Base-by-base conservation (phyloP, 2,888 invertebrate species). In the Stenodera caucasica region DNA sequence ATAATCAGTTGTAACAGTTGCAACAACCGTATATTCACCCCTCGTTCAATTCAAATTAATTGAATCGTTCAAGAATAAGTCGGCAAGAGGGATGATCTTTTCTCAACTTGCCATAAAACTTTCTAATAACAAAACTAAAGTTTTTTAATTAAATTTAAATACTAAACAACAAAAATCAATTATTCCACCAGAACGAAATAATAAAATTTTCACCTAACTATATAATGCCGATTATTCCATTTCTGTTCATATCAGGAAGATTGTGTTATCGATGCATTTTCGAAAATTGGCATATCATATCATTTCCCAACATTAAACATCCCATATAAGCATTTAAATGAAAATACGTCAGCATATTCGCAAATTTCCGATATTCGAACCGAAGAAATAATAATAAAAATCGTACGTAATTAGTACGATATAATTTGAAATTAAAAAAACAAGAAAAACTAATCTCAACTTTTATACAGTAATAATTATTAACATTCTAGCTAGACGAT, bases 61-160 rank as follows among this genome's bases (percentile, higher is more conserved):
- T 63, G 63, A 63, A 60, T 55, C 60, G 60, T 60, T 63, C 58
- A 60, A 63, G 58, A 49, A 57, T 53, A 53, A 53, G 21, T 52
- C 21, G 15, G 7, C 11, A 45, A 45, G 3, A 45, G 45, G 45
- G 45, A 45, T 45, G 45, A 45, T 45, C 8, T 11, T 45, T 21
- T 45, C 45, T 21, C 11, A 21, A 21, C 21, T 21, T 45, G n/a
- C n/a, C 3, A 21, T 11, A 1, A 21, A 33, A 58, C 30, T 58
- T 53, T 58, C 33, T 49, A 52, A 33, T 33, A 23, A 1, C 30
- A 52, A 52, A 53, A 49, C 33, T 58, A 54, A 30, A 49, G 26
- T 53, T 53, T 53, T 21, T 45, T 11, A n/a, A 45, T 45, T 45
- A 45, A 35, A 35, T 35, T 35, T 0, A 21, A 45, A 21, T 45